phyloP scores from a whole-genome alignment of 1,140 invertebrate species.

The Cydia strobilella region DNA sequence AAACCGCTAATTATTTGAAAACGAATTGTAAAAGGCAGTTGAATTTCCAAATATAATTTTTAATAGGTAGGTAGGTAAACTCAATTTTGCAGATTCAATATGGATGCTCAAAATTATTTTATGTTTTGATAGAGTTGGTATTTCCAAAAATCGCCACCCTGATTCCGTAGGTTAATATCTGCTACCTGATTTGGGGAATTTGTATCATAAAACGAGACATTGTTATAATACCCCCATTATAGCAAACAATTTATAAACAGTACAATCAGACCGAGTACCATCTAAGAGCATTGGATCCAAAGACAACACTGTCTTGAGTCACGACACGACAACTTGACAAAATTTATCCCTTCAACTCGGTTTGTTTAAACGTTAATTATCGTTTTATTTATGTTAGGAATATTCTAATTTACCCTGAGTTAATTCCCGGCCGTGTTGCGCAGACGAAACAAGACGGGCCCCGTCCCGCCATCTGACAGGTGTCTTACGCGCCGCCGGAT shows the following conservation, averaged over 20 bases:
- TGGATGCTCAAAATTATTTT: too few relatives aligned
- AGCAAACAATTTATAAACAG: not conserved
- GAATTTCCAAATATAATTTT: too few relatives aligned
- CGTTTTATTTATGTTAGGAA: constrained; percentile 69
- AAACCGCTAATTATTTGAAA: not conserved
- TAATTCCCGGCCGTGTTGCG: constrained; percentile 48
- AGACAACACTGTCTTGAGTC: constrained; percentile 47
- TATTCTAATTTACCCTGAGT: constrained; percentile 64
- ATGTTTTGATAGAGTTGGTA: too few relatives aligned
- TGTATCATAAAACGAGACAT: too few relatives aligned
- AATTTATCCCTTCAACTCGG: constrained; percentile 58
- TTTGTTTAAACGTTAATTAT: constrained; percentile 69
- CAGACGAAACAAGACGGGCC: constrained; percentile 57
- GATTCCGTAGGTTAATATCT: too few relatives aligned
- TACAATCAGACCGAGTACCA: not conserved
- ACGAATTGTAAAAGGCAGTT: not conserved
- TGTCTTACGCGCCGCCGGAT: constrained; percentile 66
- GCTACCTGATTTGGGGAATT: too few relatives aligned
- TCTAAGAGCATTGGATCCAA: not conserved
- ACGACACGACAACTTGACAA: constrained; percentile 55
- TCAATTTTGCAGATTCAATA: too few relatives aligned
- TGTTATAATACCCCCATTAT: not conserved
- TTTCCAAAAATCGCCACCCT: too few relatives aligned
- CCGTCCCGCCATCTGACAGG: constrained; percentile 66
- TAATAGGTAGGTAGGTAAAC: not conserved